Evolutionary conservation across 2,797 vertebrate species (phyloP), one percentile per base, ranked within the genome.

Genomic region (Alauda arvensis): DNA sequence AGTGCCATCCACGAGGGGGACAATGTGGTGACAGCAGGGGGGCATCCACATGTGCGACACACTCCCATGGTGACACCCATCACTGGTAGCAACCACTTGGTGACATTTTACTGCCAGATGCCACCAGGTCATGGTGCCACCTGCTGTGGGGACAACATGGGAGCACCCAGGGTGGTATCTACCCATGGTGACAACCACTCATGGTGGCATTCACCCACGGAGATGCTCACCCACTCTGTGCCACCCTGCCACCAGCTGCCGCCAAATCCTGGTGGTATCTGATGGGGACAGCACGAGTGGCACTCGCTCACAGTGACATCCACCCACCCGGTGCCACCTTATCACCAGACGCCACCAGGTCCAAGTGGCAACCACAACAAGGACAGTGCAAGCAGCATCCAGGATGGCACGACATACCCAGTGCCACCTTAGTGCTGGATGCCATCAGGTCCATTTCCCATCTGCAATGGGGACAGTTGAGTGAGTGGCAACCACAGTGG

Each of bases 261-360:
- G 2, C 39, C 74, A 34, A n/a, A 26, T 60, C 31, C 31, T 23
- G 2, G 5, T 37, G 63, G 52, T 42, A 39, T 23, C 42, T 26
- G 12, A 9, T 3, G 14, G n/a, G 74, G 17, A 34, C 16, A 33
- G 23, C 3, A 3, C 0, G 0, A 23, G 57, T 37, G 39, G 10
- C 52, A 55, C 42, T 46, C 1, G 4, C 10, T 8, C 23, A 14
- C 3, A 23, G 18, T 56, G 66, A 5, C 60, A 46, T 15, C 23
- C 43, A 59, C 24, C 28, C 29, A n/a, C 29, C 15, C 12, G 12
- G 28, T 48, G 67, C 26, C 62, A 68, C 55, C 33, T 29, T 20
- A 20, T 20, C 4, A 3, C 17, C 13, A 8, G 15, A 31, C 31
- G 43, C 56, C 79, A 70, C 18, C 37, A 14, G 2, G 15, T 71